Evolutionary conservation across 2,888 invertebrate genomes (phyloP), one percentile per base, ranked within the genome.

Genomic region (Dilophus febrilis): DNA sequence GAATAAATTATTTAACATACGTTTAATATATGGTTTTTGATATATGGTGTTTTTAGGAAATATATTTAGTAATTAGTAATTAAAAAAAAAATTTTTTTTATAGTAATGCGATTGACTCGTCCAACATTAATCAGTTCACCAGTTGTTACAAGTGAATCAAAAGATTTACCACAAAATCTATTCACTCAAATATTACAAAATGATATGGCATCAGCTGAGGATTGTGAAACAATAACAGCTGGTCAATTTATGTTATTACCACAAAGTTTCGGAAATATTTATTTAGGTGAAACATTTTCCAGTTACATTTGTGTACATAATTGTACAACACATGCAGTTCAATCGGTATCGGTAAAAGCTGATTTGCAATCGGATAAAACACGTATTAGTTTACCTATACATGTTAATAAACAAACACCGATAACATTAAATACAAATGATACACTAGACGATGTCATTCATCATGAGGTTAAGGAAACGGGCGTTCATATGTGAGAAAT

Each of bases 391-490:
- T 64, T 97, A 43, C 77, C 85, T 5, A 77, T 80, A 48, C 74
- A 74, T 50, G 76, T 77, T 51, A 73, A 72, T 45, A 72, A 75
- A 48, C 62, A 66, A 7, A 61, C 71, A 3, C 70, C 74, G 7
- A 65, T 70, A 1, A 65, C 71, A 50, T 58, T 78, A 38, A 68
- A 68, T 50, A 79, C 88, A 1, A 84, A 87, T 51, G 78, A 83
- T 54, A 92, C 88, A 11, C 71, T 94, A 13, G 91, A 94, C 64
- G 84, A 92, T 64, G 87, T 97, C 28, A 91, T 97, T 54, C 86
- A 91, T 55, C 94, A 98, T 65, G 97, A 98, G 72, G 94, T 98
- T n/a, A 97, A 95, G 64, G 97, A 98, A 66, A 79, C 92, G 49
- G 97, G 97, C 32, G 88, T 91, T 35, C 97, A 98, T 57, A 94